Base-by-base conservation (phyloP, 2,797 vertebrate genomes). In the Ctenochaetus hawaiiensis region DNA sequence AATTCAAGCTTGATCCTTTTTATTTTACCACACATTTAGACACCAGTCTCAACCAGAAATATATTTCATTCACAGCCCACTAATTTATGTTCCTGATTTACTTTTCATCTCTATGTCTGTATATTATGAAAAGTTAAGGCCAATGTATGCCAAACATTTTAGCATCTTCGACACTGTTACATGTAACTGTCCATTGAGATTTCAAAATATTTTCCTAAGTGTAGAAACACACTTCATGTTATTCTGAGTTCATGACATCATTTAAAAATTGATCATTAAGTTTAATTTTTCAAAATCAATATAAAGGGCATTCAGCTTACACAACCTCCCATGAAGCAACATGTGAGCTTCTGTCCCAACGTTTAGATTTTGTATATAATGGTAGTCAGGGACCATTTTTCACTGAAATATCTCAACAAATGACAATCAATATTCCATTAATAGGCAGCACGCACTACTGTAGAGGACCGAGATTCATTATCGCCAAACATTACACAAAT, bases 341-440 rank as follows among this genome's bases (percentile, higher is more conserved):
- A 34, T 9, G 3, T 71, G 22, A 75, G 66, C 49, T 37, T 78
- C 59, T 71, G 54, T 83, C 56, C 59, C 43, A 30, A 76, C 10
- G 26, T 80, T 82, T 78, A 16, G 37, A 49, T 70, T 89, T 85
- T 77, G 67, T 79, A 62, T 67, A 39, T 58, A 16, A 59, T 0
- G 16, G 74, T 84, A 88, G 90, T 90, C 87, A 91, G 88, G 91
- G 92, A 93, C 80, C 83, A 88, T 80, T 86, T 82, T 85, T 79
- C 66, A 80, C 75, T 74, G 16, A 91, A 87, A 82, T 77, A 80
- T 81, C 61, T 87, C 52, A 82, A 93, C 81, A 88, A 91, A 94
- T 89, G 94, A 95, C 94, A 95, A 95, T 95, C 94, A 95, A 87
- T 93, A 87, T 80, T 85, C 81, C 67, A 85, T 66, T 41, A 89